Conservation (phyloP, 37 sponge, comb jelly and placozoan species). For the Tethya wilhelma region DNA sequence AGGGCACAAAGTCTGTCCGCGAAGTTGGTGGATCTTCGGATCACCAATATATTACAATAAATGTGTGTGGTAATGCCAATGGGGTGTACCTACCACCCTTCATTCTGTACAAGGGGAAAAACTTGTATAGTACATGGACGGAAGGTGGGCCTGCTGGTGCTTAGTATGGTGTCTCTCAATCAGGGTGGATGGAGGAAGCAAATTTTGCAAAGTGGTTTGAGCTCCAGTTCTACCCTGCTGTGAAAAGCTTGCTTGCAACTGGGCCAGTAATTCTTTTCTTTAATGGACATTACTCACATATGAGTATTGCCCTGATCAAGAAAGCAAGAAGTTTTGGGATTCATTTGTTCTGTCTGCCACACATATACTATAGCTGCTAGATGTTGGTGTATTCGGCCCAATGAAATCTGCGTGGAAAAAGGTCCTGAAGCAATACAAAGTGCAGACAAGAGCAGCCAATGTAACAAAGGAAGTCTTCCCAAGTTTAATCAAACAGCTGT, state of each 20-base stretch:
- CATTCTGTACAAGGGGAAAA: conserved; percentile 70
- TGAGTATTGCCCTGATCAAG: conserved; percentile 27
- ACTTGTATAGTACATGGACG: conserved; percentile 35
- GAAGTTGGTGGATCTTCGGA: conserved; percentile 44
- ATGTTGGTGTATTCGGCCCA: conserved; percentile 64
- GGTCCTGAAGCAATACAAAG: conserved; percentile 37
- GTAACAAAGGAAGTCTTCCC: conserved; percentile 62
- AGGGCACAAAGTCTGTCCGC: conserved; percentile 30
- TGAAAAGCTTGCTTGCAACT: background rate
- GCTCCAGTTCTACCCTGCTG: conserved; percentile 46
- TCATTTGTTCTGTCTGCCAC: conserved; percentile 56
- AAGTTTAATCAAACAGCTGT: background rate
- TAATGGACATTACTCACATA: conserved; percentile 65
- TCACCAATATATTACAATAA: conserved; percentile 49
- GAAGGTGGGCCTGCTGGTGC: conserved; percentile 46
- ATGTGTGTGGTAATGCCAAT: conserved; percentile 30
- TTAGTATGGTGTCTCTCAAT: conserved; percentile 16
- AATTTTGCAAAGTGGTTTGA: conserved; percentile 62
- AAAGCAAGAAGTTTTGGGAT: conserved; percentile 14
- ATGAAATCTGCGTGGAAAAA: conserved; percentile 38
- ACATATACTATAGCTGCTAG: conserved; percentile 52
- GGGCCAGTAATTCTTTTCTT: conserved; percentile 58
- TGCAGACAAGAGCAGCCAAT: conserved; percentile 13
- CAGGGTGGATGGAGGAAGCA: conserved; percentile 66
- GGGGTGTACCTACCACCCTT: conserved; percentile 58